Base-by-base conservation (phyloP, 2,888 invertebrate genomes). In the Agriotes lineatus region DNA sequence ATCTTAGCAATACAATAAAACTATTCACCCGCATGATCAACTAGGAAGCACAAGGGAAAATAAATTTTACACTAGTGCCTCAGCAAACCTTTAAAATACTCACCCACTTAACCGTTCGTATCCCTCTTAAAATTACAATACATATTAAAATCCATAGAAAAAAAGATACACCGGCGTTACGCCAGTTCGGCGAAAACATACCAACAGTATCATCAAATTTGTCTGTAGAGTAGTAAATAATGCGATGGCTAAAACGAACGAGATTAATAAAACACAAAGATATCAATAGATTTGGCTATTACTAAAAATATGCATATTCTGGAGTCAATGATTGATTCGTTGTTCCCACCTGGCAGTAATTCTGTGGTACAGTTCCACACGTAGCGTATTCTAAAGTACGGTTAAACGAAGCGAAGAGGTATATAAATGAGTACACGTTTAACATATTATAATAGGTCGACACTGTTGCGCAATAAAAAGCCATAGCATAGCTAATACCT, bases 401-500 rank as follows among this genome's bases (percentile, higher is more conserved):
- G 33, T 62, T 54, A 19, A 72, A 69, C 0, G 69, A 67, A 1
- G 72, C 66, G 54, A 72, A 58, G 7, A 70, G 1, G 37, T 73
- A 73, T 7, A 65, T 48, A 9, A 73, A 61, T 9, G 69, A 69
- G 48, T 70, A 67, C 6, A 58, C 67, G 16, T 70, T 70, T 10
- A 74, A 6, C 35, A 73, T 50, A 42, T 69, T 74, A 62, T 73
- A 73, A 16, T 72, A 72, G 16, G 69, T 62, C 9, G 61, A 69
- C 6, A 66, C 66, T 0, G 67, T 58, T n/a, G 59, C 22, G 35
- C 73, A 73, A 42, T 73, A 74, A 10, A 73, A 9, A 6, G 69
- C 68, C 74, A 74, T 74, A 1, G 72, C 60, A 44, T 65, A 63
- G 30, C 69, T 69, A 1, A 74, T 67, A 20, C 73, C 74, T 73